Evolutionary conservation across 2,113 vertebrate genomes (phyloP).

Genomic region (Xiphophorus hellerii): DNA sequence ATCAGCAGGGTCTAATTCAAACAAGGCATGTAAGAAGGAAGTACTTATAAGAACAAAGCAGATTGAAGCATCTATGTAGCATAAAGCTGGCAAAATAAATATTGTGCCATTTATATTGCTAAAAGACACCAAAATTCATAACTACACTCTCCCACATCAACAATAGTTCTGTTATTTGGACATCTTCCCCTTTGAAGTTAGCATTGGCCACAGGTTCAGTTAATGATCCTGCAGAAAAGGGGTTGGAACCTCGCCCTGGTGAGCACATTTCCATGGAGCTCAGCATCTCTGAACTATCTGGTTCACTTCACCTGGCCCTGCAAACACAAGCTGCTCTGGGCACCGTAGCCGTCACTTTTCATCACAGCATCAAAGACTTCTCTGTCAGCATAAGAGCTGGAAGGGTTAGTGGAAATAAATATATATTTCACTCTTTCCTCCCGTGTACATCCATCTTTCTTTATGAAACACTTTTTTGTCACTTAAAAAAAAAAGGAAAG

Average conservation of each 20-base stretch:
- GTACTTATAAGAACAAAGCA: neutral
- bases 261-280: constrained; percentile 49
- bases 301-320: constrained; percentile 62
- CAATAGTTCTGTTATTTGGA: constrained; percentile 1
- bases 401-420: constrained; percentile 27
- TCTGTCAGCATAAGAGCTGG: constrained; percentile 35
- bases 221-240: constrained; percentile 18
- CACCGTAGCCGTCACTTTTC: constrained; percentile 60
- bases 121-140: neutral
- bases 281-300: constrained; percentile 48
- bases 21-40: neutral
- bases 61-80: neutral
- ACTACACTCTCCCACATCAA: neutral
- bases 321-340: constrained; percentile 43
- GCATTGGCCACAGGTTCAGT: constrained; percentile 14
- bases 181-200: constrained; percentile 17
- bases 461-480: constrained; percentile 16
- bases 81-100: neutral
- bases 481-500: constrained; percentile 15
- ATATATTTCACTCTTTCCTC: constrained; percentile 20
- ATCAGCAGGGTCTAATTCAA: neutral
- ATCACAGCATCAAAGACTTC: constrained; percentile 68
- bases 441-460: constrained; percentile 9
- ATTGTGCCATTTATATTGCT: neutral
- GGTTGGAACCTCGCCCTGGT: constrained; percentile 9